phyloP scores from a whole-genome alignment of 2,888 invertebrate genomes.

The Limnephilus rhombicus region DNA sequence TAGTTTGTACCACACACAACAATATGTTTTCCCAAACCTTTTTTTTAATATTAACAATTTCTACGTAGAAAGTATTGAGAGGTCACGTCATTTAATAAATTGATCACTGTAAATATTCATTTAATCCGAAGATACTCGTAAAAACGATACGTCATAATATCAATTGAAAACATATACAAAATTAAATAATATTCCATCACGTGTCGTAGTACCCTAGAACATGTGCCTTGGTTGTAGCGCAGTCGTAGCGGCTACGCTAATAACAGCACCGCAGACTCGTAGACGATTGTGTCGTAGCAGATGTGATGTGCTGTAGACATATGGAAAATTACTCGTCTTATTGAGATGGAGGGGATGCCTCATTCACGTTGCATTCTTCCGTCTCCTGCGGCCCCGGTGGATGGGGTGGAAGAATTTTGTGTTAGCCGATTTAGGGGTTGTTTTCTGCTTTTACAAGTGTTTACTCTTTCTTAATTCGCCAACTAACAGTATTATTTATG shows the following conservation, averaged over 20 bases:
- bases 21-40: too few relatives aligned
- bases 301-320: conserved; percentile 50
- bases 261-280: conserved; percentile 35
- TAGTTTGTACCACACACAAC: too few relatives aligned
- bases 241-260: conserved; percentile 42
- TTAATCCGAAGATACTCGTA: background rate
- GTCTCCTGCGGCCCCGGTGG: background rate
- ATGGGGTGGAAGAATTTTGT: background rate
- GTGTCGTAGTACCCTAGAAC: conserved; percentile 22
- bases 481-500: background rate
- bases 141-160: background rate
- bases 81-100: background rate
- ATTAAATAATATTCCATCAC: conserved; percentile 16
- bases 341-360: conserved; percentile 43
- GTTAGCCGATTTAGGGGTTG: background rate
- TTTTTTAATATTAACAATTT: too few relatives aligned
- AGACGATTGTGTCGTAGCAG: conserved; percentile 56
- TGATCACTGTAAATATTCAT: background rate
- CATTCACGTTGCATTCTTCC: conserved; percentile 24
- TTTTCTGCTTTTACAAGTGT: background rate
- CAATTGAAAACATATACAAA: background rate
- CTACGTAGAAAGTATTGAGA: too few relatives aligned
- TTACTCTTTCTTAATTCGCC: background rate
- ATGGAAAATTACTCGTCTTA: conserved; percentile 53
- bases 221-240: conserved; percentile 27